Evolutionary conservation across 2,888 invertebrate genomes (phyloP).

Genomic region (Axea sp.): DNA sequence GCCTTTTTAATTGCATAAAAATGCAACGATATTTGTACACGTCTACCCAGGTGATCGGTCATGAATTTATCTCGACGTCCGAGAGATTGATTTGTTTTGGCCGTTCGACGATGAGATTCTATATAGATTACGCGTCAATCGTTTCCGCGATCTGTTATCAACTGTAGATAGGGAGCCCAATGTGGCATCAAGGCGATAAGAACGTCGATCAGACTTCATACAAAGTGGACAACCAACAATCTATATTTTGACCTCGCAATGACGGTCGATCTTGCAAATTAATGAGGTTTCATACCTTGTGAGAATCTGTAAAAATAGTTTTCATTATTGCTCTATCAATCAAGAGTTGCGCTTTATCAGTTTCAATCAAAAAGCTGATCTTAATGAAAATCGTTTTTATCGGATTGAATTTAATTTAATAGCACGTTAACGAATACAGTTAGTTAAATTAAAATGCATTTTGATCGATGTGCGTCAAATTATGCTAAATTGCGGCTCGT

Average conservation of each 20-base stretch:
- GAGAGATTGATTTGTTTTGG: conserved; percentile 52
- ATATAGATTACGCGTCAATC: conserved; percentile 55
- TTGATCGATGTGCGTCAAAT: too few relatives aligned
- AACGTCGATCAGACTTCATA: conserved; percentile 27
- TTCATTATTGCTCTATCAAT: conserved; percentile 37
- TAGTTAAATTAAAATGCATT: background rate
- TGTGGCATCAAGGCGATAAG: conserved; percentile 20
- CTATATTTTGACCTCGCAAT: conserved; percentile 39
- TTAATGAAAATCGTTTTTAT: conserved; percentile 8
- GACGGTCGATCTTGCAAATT: conserved; percentile 25
- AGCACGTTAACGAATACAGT: background rate
- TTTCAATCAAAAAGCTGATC: background rate
- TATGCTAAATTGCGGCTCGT: too few relatives aligned
- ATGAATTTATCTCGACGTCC: conserved; percentile 44
- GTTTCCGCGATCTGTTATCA: conserved; percentile 42
- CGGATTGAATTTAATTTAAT: background rate
- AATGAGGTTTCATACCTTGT: conserved; percentile 1
- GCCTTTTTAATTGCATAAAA: conserved; percentile 14
- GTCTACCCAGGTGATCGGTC: conserved; percentile 13
- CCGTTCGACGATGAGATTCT: conserved; percentile 32
- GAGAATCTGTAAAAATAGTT: conserved; percentile 13
- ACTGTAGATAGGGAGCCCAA: conserved; percentile 16
- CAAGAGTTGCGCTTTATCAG: conserved; percentile 9
- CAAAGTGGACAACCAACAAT: conserved; percentile 15
- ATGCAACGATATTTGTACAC: conserved; percentile 30